These are phyloP conservation scores for Notodonta ziczac DNA, from an alignment of 2,888 invertebrate genomes.

Conservation along the genomic window DNA sequence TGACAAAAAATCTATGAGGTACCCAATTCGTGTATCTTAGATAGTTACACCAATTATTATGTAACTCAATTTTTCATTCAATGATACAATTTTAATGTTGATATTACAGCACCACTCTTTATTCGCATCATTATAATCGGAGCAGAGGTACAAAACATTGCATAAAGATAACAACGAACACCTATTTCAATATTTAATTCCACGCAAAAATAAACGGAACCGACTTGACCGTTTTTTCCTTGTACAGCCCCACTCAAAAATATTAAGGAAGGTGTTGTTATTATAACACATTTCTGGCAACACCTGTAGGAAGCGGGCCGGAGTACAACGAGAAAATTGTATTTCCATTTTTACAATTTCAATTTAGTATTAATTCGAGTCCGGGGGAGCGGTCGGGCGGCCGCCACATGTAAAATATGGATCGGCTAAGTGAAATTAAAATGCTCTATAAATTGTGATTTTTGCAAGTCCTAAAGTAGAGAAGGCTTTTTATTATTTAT, in stretches of 20 bases:
- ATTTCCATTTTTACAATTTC: constrained; percentile 85
- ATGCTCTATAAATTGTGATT: constrained; percentile 85
- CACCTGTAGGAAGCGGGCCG: constrained; percentile 68
- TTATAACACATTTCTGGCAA: constrained; percentile 73
- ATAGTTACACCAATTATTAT: too few species aligned
- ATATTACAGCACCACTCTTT: too few species aligned
- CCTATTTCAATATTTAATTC: neutral
- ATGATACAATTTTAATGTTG: too few species aligned
- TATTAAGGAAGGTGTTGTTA: constrained; percentile 71
- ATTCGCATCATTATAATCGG: too few species aligned
- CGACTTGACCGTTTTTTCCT: constrained; percentile 39
- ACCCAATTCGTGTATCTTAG: too few species aligned
- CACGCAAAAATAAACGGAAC: constrained; percentile 20
- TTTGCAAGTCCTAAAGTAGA: constrained; percentile 85
- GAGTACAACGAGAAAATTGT: constrained; percentile 80
- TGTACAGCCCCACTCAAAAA: constrained; percentile 49
- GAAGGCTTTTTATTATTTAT: constrained; percentile 85
- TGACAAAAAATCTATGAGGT: too few species aligned
- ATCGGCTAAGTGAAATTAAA: constrained; percentile 85
- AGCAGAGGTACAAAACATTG: neutral
- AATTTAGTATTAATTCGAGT: constrained; percentile 84
- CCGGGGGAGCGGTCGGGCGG: constrained; percentile 76
- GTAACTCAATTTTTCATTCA: too few species aligned
- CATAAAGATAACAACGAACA: neutral
- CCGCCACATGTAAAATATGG: constrained; percentile 85